These are phyloP conservation scores for Dromiciops gliroides DNA, from an alignment of 2,113 vertebrate genomes.

Conservation along the genomic window DNA sequence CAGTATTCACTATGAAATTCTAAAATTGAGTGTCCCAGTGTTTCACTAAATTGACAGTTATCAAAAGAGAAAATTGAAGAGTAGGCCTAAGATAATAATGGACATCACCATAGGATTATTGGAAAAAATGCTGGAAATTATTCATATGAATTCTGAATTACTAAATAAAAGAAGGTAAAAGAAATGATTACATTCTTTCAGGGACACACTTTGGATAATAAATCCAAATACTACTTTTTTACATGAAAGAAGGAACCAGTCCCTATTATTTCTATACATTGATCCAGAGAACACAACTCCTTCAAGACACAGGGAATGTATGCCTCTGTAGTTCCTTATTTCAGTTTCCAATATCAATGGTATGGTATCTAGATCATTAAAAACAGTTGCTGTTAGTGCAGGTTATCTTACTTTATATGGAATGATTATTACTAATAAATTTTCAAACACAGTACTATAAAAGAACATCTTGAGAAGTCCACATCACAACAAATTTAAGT, in stretches of 20 bases:
- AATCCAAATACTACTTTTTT: conserved; percentile 55
- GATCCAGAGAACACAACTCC: background rate
- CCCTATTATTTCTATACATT: conserved; percentile 3
- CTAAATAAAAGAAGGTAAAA: background rate
- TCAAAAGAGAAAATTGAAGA: conserved; percentile 49
- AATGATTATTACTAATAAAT: background rate
- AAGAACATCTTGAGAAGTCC: background rate
- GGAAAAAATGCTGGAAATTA: conserved; percentile 35
- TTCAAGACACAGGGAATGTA: background rate
- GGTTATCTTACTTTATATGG: background rate
- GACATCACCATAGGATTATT: background rate
- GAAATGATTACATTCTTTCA: conserved; percentile 28
- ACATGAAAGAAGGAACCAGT: background rate
- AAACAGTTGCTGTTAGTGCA: background rate
- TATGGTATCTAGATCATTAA: fast-evolving
- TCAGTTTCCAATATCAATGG: background rate
- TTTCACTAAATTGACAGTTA: background rate
- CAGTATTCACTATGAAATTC: background rate
- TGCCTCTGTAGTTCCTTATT: background rate
- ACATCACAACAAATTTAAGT: background rate
- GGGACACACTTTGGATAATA: conserved; percentile 34
- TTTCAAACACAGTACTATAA: background rate
- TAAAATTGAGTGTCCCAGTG: conserved; percentile 3
- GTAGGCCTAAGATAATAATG: background rate
- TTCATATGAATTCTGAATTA: background rate